Base-by-base conservation (phyloP, 1,140 invertebrate species). In the Trichonephila clavata region DNA sequence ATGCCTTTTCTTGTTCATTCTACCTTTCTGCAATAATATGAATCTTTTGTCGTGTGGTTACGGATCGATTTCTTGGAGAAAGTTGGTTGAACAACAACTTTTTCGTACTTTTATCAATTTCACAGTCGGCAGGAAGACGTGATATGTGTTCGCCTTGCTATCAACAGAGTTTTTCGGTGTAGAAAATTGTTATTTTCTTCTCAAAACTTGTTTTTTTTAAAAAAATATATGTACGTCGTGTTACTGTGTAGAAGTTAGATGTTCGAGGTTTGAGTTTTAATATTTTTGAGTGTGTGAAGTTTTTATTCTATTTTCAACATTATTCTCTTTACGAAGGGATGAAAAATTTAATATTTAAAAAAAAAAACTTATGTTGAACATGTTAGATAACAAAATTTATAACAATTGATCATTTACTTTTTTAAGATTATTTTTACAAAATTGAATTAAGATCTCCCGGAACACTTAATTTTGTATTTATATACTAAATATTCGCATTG, bases 21-120 rank as follows among this genome's bases (percentile, higher is more conserved):
- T 39, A 16, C 4, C 27, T 39, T 77, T 77, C 20, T 77, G 71
- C 71, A 39, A 39, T 77, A 20, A 18, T 77, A 39, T 32, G 24
- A 7, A 77, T 32, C 71, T 77, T 77, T 77, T 77, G 71, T 77
- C 32, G 14, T 32, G 14, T 50, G 32, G n/a, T 20, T 77, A 39
- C 32, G 18, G 71, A 77, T 77, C 71, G 71, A 77, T 32, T 77
- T 77, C 71, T 63, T 14, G 71, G 13, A 18, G 71, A 77, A 77
- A 77, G 5, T 16, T 13, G 18, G 16, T 13, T 18, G 18, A 77
- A 77, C 71, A 77, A 77, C 71, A 77, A 39, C 71, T 77, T 77
- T 18, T 63, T 21, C 61, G 61, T 63, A 63, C 13, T 63, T 63
- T 63, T 63, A 27, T 77, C 71, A 24, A 77, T 77, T 77, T 77